phyloP scores from a whole-genome alignment of 1,140 invertebrate genomes.

The Drosophila aff. region DNA sequence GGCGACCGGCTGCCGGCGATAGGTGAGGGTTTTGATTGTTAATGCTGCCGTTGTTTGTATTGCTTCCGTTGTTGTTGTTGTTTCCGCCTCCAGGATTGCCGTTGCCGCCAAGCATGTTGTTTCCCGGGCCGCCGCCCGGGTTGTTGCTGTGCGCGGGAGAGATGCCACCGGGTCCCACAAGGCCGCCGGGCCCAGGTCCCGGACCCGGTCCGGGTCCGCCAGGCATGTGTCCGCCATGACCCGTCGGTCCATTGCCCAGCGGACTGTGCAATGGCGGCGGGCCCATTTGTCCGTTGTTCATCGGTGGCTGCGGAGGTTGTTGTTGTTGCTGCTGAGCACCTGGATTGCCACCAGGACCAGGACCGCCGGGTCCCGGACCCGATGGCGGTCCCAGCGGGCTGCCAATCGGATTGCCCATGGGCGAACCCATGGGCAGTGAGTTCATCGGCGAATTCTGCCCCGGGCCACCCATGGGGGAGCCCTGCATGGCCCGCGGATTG shows the following conservation, averaged over 20 bases:
- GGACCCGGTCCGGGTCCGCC: slow-evolving; percentile 76
- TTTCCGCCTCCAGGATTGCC: slow-evolving; percentile 32
- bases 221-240: slow-evolving; percentile 72
- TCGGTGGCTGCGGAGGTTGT: slow-evolving; percentile 80
- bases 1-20: slow-evolving; percentile 71
- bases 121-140: slow-evolving; percentile 35
- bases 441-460: slow-evolving; percentile 88
- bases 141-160: slow-evolving; percentile 65
- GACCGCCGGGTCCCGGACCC: slow-evolving; percentile 86
- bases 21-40: slow-evolving; percentile 82
- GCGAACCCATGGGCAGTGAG: slow-evolving; percentile 90
- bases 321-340: slow-evolving; percentile 59
- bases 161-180: slow-evolving; percentile 69
- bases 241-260: slow-evolving; percentile 77
- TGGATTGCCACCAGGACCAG: slow-evolving; percentile 82
- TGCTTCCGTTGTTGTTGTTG: slow-evolving; percentile 73
- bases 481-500: slow-evolving; percentile 87
- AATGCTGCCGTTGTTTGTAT: slow-evolving; percentile 69
- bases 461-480: slow-evolving; percentile 86
- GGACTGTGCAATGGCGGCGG: slow-evolving; percentile 82
- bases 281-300: slow-evolving; percentile 85
- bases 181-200: slow-evolving; percentile 64
- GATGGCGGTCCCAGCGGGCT: slow-evolving; percentile 88
- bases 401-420: slow-evolving; percentile 90
- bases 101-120: slow-evolving; percentile 58